Conservation (phyloP, 53 echinoderm and acorn worm genomes). For the Pentamera pediparva region DNA sequence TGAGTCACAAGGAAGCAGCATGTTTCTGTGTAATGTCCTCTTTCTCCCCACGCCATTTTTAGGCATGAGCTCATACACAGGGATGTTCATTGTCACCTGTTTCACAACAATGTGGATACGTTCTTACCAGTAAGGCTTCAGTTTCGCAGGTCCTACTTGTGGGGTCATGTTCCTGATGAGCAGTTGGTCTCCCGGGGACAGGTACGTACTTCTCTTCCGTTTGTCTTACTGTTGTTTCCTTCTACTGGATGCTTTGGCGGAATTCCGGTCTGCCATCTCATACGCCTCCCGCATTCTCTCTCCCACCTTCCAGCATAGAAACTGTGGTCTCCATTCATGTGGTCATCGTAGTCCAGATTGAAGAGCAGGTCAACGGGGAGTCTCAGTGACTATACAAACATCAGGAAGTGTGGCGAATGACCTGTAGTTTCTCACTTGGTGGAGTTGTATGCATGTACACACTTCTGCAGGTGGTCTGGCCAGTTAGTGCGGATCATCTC, state of each 20-base stretch:
- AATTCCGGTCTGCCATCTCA: neutral
- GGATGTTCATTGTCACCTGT: constrained; percentile 6
- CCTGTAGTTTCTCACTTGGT: constrained; percentile 40
- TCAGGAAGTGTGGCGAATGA: neutral
- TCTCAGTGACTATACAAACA: neutral
- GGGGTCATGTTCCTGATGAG: constrained; percentile 22
- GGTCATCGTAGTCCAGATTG: neutral
- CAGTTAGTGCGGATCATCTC: constrained; percentile 29
- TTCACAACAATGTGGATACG: constrained; percentile 5
- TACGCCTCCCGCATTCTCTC: constrained; percentile 11
- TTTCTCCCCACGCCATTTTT: constrained; percentile 11
- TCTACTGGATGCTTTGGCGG: neutral
- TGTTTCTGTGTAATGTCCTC: constrained; percentile 21
- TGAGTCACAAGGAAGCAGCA: constrained; percentile 27
- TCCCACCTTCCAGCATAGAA: neutral
- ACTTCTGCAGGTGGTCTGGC: constrained; percentile 43
- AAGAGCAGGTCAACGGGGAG: neutral
- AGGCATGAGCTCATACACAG: constrained; percentile 36
- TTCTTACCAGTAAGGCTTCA: constrained; percentile 33
- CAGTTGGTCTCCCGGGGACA: constrained; percentile 24
- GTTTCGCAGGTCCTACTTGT: constrained; percentile 22
- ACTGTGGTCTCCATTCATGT: neutral
- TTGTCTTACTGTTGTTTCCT: constrained; percentile 1
- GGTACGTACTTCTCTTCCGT: neutral
- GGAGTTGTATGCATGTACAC: constrained; percentile 66